Evolutionary conservation across 2,113 vertebrate species (phyloP).

Genomic region (Scomber japonicus): DNA sequence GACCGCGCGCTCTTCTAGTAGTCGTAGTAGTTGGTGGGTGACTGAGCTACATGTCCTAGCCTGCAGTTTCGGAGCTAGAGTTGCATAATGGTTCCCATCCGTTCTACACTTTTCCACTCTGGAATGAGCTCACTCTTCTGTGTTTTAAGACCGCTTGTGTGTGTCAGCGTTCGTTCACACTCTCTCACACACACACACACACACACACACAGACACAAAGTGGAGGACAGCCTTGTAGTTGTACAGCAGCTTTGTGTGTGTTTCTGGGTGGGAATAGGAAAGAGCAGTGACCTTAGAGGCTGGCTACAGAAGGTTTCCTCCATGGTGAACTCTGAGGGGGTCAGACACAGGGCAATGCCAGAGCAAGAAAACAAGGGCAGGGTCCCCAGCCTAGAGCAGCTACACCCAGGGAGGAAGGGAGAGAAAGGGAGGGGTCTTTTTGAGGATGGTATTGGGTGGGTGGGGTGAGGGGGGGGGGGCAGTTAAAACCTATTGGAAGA

Average conservation of each 20-base stretch:
- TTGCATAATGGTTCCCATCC: slow-evolving; percentile 77
- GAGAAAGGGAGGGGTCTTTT: slow-evolving; percentile 47
- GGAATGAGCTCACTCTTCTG: slow-evolving; percentile 73
- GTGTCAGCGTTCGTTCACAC: slow-evolving; percentile 15
- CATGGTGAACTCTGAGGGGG: slow-evolving; percentile 73
- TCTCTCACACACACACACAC: slow-evolving; percentile 8
- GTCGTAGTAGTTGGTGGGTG: slow-evolving; percentile 36
- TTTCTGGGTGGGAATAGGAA: slow-evolving; percentile 72
- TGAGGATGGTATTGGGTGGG: slow-evolving; percentile 30
- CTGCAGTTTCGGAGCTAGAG: slow-evolving; percentile 58
- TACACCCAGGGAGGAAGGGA: slow-evolving; percentile 56
- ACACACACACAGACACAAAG: slow-evolving; percentile 32
- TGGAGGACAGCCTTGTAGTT: slow-evolving; percentile 31
- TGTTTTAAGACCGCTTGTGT: slow-evolving; percentile 46
- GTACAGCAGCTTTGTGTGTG: slow-evolving; percentile 27
- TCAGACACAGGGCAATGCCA: slow-evolving; percentile 78
- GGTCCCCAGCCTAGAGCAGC: slow-evolving; percentile 55
- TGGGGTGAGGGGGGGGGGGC: not conserved
- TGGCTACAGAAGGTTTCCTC: slow-evolving; percentile 76
- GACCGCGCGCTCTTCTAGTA: slow-evolving; percentile 41
- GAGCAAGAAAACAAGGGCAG: slow-evolving; percentile 76
- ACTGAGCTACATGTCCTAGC: slow-evolving; percentile 71
- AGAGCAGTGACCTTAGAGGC: slow-evolving; percentile 72
- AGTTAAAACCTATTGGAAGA: slow-evolving; percentile 53
- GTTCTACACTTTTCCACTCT: slow-evolving; percentile 71